Evolutionary conservation across 2,888 invertebrate species (phyloP).

Genomic region (Melanostoma mellinum): DNA sequence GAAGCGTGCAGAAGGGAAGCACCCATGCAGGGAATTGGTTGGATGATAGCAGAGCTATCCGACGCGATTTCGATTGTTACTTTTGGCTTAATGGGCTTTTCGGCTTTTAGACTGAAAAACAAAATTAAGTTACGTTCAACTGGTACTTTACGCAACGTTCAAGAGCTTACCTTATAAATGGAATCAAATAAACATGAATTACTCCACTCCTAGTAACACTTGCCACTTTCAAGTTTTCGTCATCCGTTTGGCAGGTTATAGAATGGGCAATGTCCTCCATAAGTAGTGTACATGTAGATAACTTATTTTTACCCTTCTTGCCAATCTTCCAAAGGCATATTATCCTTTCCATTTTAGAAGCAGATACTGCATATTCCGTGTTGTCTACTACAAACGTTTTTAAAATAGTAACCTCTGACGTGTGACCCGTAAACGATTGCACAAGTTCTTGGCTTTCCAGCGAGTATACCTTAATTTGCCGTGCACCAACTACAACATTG

Average conservation of each 20-base stretch:
- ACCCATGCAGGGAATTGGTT: constrained; percentile 84
- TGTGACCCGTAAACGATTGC: constrained; percentile 86
- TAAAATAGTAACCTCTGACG: constrained; percentile 83
- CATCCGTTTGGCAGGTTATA: constrained; percentile 83
- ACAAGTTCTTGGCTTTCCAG: constrained; percentile 84
- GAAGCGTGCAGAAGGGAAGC: constrained; percentile 79
- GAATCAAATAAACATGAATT: constrained; percentile 90
- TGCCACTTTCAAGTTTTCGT: constrained; percentile 83
- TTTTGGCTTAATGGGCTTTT: constrained; percentile 86
- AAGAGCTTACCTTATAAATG: constrained; percentile 85
- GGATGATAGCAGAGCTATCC: constrained; percentile 83
- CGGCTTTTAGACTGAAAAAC: constrained; percentile 77
- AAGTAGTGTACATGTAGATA: constrained; percentile 84
- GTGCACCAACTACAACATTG: constrained; percentile 78
- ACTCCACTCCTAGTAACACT: constrained; percentile 88
- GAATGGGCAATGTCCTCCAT: constrained; percentile 87
- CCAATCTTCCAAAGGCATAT: constrained; percentile 81
- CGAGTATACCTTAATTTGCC: constrained; percentile 84
- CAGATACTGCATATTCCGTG: constrained; percentile 79
- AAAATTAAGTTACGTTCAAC: not conserved
- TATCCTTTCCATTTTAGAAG: constrained; percentile 80
- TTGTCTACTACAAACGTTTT: constrained; percentile 76
- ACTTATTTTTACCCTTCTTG: constrained; percentile 82
- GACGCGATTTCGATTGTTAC: constrained; percentile 85
- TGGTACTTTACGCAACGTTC: not conserved